Conservation (phyloP, 2,113 vertebrate genomes). For the Craseonycteris thonglongyai region DNA sequence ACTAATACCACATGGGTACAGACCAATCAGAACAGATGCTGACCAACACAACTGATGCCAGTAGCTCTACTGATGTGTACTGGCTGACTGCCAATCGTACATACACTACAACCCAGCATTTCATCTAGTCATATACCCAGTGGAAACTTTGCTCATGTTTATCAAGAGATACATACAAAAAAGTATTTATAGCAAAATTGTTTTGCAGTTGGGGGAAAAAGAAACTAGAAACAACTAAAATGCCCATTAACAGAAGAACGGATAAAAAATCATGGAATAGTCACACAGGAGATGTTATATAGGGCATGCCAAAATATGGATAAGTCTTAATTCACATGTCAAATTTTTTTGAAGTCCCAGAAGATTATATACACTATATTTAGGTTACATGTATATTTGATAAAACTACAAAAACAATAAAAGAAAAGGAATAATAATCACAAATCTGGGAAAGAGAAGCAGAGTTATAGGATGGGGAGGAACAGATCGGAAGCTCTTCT, state of each 20-base stretch:
- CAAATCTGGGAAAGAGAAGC: background rate
- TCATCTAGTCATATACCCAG: background rate
- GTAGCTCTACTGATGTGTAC: background rate
- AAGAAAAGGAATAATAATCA: background rate
- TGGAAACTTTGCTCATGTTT: background rate
- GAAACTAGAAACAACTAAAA: background rate
- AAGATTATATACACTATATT: slow-evolving; percentile 10
- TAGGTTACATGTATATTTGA: background rate
- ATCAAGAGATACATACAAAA: background rate
- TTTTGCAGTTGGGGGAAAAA: background rate
- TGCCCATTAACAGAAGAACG: background rate
- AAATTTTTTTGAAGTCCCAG: background rate
- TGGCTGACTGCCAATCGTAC: background rate
- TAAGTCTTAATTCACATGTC: background rate
- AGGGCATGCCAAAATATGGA: background rate
- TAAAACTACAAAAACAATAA: slow-evolving; percentile 13
- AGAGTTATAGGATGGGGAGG: background rate
- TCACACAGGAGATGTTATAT: background rate
- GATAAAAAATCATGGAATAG: background rate
- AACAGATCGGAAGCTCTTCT: background rate
- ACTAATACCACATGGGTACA: background rate
- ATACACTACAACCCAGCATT: background rate
- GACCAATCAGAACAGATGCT: background rate
- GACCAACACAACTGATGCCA: background rate
- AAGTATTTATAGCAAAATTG: background rate